Percentiles rank a stretch among this genome's conserved stretches.
Conservation (phyloP, 2,113 vertebrate genomes). For the Epinephelus fuscoguttatus region DNA sequence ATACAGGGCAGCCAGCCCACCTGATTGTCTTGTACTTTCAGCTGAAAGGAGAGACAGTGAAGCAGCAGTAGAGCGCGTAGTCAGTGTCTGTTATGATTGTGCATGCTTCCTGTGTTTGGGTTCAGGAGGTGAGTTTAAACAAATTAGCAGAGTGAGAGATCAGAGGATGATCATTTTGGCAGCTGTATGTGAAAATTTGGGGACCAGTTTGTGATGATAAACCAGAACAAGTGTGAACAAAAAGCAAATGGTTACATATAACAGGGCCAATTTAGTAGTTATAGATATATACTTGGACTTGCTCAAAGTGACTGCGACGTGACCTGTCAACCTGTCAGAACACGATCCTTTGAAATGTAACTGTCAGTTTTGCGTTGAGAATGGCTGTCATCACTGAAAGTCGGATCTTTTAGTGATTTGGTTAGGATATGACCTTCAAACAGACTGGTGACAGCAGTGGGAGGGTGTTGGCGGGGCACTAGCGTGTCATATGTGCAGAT, state of each 20-base stretch:
- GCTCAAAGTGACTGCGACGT: not conserved
- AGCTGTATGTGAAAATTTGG: conserved; percentile 3
- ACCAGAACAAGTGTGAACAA: not conserved
- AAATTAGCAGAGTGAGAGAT: not conserved
- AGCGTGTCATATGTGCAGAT: conserved; percentile 2
- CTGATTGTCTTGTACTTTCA: conserved; percentile 7
- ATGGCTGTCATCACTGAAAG: not conserved
- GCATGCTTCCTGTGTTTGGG: not conserved
- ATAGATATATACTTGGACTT: not conserved
- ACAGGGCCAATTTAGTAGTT: not conserved
- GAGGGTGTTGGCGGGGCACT: not conserved
- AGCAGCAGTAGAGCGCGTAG: conserved; percentile 3
- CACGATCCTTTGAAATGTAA: not conserved
- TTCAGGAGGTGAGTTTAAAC: not conserved
- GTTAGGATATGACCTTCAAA: conserved; percentile 17
- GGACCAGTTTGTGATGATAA: not conserved
- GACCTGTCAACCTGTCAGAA: conserved; percentile 7
- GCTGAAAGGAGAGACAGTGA: not conserved
- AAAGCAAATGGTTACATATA: not conserved
- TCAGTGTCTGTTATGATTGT: not conserved
- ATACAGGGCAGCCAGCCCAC: not conserved
- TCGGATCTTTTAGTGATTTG: not conserved
- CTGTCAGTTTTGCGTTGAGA: not conserved
- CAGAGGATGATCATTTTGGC: not conserved
- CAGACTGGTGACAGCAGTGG: not conserved